Conservation (phyloP, 2,888 invertebrate species). For the Zele albiditarsus region DNA sequence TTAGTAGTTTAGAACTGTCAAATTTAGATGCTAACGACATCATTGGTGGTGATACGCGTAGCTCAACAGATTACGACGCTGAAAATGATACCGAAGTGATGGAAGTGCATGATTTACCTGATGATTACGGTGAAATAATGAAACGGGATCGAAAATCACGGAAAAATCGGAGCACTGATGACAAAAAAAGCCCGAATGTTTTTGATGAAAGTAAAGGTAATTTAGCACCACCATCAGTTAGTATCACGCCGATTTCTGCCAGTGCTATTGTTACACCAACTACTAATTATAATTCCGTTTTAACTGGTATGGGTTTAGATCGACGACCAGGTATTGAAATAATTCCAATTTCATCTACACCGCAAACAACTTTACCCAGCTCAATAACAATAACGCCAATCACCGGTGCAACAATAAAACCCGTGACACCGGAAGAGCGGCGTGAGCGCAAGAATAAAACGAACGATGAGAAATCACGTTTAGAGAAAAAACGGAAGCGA, state of each 20-base stretch:
- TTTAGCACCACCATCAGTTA: conserved; percentile 77
- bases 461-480: conserved; percentile 72
- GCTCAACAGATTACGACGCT: conserved; percentile 77
- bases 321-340: conserved; percentile 88
- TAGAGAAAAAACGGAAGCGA: conserved; percentile 83
- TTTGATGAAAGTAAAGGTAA: conserved; percentile 75
- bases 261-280: conserved; percentile 71
- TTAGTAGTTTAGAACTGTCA: conserved; percentile 75
- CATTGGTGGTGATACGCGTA: conserved; percentile 72
- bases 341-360: conserved; percentile 82
- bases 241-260: conserved; percentile 77
- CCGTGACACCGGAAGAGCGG: conserved; percentile 65
- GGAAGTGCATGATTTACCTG: conserved; percentile 74
- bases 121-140: conserved; percentile 78
- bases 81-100: conserved; percentile 75
- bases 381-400: conserved; percentile 93
- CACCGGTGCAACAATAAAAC: conserved; percentile 74
- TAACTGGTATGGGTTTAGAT: conserved; percentile 78
- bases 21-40: conserved; percentile 78
- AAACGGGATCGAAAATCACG: conserved; percentile 76
- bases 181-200: conserved; percentile 74
- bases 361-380: conserved; percentile 81
- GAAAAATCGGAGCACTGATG: conserved; percentile 75
- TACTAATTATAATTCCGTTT: conserved; percentile 76
- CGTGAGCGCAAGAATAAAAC: conserved; percentile 72